Evolutionary conservation across 2,888 invertebrate genomes (phyloP), one percentile per base, ranked within the genome.

Genomic region (Neoascia interrupta): DNA sequence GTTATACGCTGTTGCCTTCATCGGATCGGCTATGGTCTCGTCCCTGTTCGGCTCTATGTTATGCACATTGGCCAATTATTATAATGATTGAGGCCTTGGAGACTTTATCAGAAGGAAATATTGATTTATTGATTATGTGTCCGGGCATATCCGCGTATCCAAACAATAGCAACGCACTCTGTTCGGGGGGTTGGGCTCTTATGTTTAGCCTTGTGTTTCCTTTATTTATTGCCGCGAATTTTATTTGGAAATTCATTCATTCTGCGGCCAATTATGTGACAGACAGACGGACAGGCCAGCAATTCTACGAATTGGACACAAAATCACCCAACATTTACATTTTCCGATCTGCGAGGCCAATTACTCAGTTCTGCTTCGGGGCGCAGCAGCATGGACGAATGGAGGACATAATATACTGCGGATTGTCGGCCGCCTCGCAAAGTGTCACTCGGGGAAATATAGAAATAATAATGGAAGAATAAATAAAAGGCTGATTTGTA

Each of bases 101-200:
- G 82, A 82, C 74, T 66, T 74, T 81, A 79, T 76, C 81, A 81
- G 73, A 69, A 72, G 72, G 72, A 75, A 81, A 81, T 82, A 82
- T 82, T 82, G 82, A 82, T 82, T 82, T 82, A 82, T 82, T 82
- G 82, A 81, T 82, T 82, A 51, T 31, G n/a, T n/a, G n/a, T n/a
- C n/a, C n/a, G n/a, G n/a, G n/a, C n/a, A n/a, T n/a, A n/a, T 60
- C 66, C 47, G 11, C 13, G 21, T 13, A 16, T 28, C 5, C 19
- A 6, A 8, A 13, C 10, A n/a, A n/a, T n/a, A n/a, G 11, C 28
- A 39, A 54, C 43, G 49, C 36, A 51, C 34, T 21, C 21, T 13
- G 31, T 26, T 37, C 64, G 34, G 37, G 56, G 47, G 37, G 47
- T 39, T n/a, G n/a, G n/a, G n/a, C n/a, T n/a, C n/a, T n/a, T n/a